Evolutionary conservation across 2,888 invertebrate genomes (phyloP).

Genomic region (Linhomoeus sp.): DNA sequence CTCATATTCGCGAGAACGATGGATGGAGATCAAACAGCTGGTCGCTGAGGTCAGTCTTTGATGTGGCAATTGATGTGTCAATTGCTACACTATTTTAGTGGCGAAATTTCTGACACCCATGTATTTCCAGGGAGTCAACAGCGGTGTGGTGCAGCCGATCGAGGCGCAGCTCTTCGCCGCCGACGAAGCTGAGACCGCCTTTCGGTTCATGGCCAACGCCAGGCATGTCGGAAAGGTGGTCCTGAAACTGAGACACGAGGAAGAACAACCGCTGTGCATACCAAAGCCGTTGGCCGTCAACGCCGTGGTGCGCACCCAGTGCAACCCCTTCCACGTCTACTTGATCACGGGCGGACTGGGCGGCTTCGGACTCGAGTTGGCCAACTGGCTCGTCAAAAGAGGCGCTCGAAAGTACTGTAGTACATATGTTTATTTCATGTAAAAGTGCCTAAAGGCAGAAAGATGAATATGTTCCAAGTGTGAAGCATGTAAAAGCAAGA

Average conservation of each 20-base stretch:
- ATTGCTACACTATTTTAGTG: too few relatives aligned
- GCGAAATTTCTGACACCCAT: too few relatives aligned
- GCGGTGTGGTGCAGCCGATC: conserved; percentile 64
- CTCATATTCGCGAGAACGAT: background rate
- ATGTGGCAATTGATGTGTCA: background rate
- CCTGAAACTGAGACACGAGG: conserved; percentile 61
- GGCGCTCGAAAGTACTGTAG: conserved; percentile 57
- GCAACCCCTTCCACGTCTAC: conserved; percentile 3
- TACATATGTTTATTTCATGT: too few relatives aligned
- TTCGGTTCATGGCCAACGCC: conserved; percentile 75
- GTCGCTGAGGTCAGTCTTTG: background rate
- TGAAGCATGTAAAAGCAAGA: too few relatives aligned
- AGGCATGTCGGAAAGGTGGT: conserved; percentile 89
- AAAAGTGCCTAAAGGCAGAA: too few relatives aligned
- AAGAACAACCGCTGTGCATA: conserved; percentile 24
- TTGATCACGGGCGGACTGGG: conserved; percentile 50
- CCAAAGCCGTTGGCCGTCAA: background rate
- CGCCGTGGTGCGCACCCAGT: background rate
- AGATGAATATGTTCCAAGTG: too few relatives aligned
- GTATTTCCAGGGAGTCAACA: conserved; percentile 50
- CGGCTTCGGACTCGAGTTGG: conserved; percentile 77
- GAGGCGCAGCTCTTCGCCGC: conserved; percentile 51
- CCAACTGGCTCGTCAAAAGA: conserved; percentile 59
- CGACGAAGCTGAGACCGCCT: conserved; percentile 65
- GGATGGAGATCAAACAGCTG: background rate